Conservation (phyloP, 2,797 vertebrate genomes). For the Pempheris klunzingeri region DNA sequence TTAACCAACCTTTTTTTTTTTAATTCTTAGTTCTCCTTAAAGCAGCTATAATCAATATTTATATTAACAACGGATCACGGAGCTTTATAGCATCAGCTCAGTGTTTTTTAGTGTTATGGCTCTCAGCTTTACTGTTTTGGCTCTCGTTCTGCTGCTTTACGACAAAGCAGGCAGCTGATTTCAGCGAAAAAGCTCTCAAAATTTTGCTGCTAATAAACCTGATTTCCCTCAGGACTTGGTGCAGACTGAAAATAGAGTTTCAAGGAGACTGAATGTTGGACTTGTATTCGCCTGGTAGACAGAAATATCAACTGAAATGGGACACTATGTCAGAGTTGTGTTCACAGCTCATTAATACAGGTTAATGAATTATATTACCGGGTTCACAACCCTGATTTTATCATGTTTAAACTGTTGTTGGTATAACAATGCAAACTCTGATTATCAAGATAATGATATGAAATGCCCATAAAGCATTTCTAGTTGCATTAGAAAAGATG, state of each 20-base stretch:
- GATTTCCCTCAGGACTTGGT: not conserved
- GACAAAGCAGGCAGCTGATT: not conserved
- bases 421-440: not conserved
- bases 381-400: not conserved
- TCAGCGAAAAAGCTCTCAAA: not conserved
- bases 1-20: not conserved
- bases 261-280: not conserved
- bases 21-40: not conserved
- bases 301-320: not conserved
- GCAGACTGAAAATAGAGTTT: not conserved
- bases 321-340: not conserved
- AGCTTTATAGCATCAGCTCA: not conserved
- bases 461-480: not conserved
- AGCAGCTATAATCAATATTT: not conserved
- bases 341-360: not conserved
- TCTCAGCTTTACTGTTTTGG: not conserved
- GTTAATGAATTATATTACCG: not conserved
- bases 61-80: not conserved
- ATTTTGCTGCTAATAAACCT: not conserved
- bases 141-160: not conserved
- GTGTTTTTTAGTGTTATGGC: constrained; percentile 3
- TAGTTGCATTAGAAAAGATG: not conserved
- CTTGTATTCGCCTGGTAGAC: not conserved
- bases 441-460: no score
- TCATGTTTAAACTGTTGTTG: not conserved